Base-by-base conservation (phyloP, 2,888 invertebrate genomes). In the Cepaea hortensis region DNA sequence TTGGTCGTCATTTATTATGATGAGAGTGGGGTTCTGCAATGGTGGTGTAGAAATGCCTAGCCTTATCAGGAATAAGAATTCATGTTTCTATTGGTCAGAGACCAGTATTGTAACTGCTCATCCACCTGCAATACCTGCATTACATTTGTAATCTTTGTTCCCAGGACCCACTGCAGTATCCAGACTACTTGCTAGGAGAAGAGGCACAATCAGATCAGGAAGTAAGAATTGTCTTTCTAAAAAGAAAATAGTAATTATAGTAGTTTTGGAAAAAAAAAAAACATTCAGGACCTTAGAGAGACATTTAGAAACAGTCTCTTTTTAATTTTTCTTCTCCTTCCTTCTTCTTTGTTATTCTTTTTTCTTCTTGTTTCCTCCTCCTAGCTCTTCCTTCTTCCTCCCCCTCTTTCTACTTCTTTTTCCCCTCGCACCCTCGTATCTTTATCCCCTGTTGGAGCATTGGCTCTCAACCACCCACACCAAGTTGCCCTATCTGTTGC, bases 151-250 rank as follows among this genome's bases (percentile, higher is more conserved):
- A n/a, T 55, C n/a, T 70, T 50, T 48, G 70, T 79, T 11, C 35
- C 48, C n/a, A 85, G 85, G 80, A 85, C 80, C 85, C 85, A 35
- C 68, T 85, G 80, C 20, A 46, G 18, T 61, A 50, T 70, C 85
- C 79, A 77, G 79, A 79, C 11, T 48, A 73, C 2, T 61, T 75
- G 2, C 76, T 1, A 61, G 13, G 3, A 75, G 48, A 65, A 70
- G 35, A 84, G 15, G 13, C 4, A 62, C 55, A 15, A 75, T 11
- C n/a, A 61, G 46, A 72, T 15, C 35, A 61, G 13, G 46, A 84
- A 48, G 84, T 84, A 84, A 83, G 72, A 13, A 61, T 3, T n/a
- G 3, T 77, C 3, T 76, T 5, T 11, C 11, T 55, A 55, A 55
- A 55, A 55, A 55, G 55, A 11, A 11, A 55, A 55, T 55, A 9